These are phyloP conservation scores for Pollachius pollachius DNA, from an alignment of 2,113 vertebrate genomes.

Conservation along the genomic window DNA sequence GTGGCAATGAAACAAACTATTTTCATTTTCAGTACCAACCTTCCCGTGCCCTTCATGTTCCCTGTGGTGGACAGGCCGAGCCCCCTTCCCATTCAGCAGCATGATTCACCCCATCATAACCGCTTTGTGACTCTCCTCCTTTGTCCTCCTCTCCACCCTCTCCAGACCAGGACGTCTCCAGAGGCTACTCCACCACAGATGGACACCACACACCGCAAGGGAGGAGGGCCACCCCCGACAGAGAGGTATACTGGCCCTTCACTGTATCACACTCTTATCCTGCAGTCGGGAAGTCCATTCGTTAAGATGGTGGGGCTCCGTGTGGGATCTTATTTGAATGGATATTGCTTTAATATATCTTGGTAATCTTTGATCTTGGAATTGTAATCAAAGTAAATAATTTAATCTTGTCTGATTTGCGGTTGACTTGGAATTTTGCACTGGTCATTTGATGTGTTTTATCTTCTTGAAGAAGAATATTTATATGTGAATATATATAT, in stretches of 20 bases:
- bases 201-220: conserved; percentile 78
- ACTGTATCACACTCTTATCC: too few species aligned
- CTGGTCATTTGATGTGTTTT: not conserved
- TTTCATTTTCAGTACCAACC: not conserved
- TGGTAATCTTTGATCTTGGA: too few species aligned
- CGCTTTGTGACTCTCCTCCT: too few species aligned
- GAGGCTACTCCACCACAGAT: conserved; percentile 84
- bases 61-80: not conserved
- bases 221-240: conserved; percentile 84
- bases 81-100: not conserved
- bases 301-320: too few species aligned
- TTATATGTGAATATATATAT: not conserved
- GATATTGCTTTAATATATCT: too few species aligned
- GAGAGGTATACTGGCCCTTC: conserved; percentile 80
- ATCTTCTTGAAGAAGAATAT: not conserved
- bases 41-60: not conserved
- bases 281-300: too few species aligned
- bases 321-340: too few species aligned
- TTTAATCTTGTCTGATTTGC: too few species aligned
- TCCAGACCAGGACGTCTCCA: conserved; percentile 85
- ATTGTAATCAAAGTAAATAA: too few species aligned
- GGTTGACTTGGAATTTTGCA: too few species aligned
- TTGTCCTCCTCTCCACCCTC: conserved; percentile 16
- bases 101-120: too few species aligned
- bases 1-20: conserved; percentile 60